Base-by-base conservation (phyloP, 2,113 vertebrate genomes). In the Ciconia boyciana region DNA sequence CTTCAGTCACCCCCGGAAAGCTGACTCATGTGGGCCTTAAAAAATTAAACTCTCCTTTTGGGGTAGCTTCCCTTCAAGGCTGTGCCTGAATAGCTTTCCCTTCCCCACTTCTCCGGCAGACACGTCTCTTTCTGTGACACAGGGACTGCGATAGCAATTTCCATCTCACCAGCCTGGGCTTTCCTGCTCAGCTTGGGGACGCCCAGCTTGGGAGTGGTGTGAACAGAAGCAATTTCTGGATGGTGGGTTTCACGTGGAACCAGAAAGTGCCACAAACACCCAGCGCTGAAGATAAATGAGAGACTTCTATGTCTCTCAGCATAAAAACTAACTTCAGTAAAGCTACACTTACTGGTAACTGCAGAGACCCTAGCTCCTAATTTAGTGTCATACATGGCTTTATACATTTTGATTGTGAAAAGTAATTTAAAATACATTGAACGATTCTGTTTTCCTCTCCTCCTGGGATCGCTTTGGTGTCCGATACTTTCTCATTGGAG, bases 401-500 rank as follows among this genome's bases (percentile, higher is more conserved):
- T 16, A 58, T 20, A 6, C 18, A 17, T 85, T 83, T 79, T 95
- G 69, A 43, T 55, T 48, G 43, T 6, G 3, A 72, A 51, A 87
- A 89, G 66, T 71, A 72, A 80, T 60, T 75, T 86, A 81, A 89
- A 94, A 83, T 41, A 79, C 15, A 58, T n/a, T 29, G 54, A 52
- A 18, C 61, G 11, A 76, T 54, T 90, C 75, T 62, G 17, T 28
- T 84, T 93, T 77, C 34, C 39, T 70, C 31, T 72, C 36, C 70
- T 93, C 65, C 19, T 71, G 95, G 91, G 84, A 76, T 36, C 0
- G 1, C 87, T 96, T 94, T 93, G 52, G 79, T 89, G 57, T 65
- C 78, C 9, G 4, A 39, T 64, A 61, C 44, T 94, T 95, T 91
- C 52, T 93, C 84, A 65, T 79, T 85, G 66, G 66, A 82, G 22